These are phyloP conservation scores for Xiphophorus couchianus DNA, from an alignment of 2,113 vertebrate genomes.

Conservation along the genomic window DNA sequence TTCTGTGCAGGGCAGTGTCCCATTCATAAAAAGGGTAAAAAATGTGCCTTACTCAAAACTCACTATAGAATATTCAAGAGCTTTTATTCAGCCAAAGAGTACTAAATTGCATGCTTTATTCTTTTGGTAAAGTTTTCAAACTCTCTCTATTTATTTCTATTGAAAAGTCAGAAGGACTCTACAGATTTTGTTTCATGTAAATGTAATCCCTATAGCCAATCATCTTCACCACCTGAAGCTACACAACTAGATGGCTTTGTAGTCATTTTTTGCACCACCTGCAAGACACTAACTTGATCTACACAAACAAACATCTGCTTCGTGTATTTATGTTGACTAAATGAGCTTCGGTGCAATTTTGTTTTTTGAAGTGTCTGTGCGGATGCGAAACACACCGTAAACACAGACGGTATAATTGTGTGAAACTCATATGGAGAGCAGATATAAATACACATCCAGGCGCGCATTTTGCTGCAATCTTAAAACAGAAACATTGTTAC, in stretches of 20 bases:
- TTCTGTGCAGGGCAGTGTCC: conserved; percentile 30
- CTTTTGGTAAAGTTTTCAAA: not conserved
- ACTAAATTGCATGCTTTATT: too few relatives aligned
- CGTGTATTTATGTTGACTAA: not conserved
- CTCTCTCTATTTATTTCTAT: not conserved
- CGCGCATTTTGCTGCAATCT: conserved; percentile 35
- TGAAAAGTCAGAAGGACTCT: not conserved
- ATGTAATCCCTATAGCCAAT: not conserved
- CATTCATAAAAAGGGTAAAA: not conserved
- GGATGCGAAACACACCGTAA: conserved; percentile 2
- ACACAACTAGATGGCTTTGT: not conserved
- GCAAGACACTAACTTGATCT: not conserved
- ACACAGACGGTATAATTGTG: conserved; percentile 4
- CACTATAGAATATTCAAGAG: not conserved
- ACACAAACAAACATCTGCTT: conserved; percentile 22
- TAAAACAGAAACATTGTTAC: conserved; percentile 20
- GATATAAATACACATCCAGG: conserved; percentile 32
- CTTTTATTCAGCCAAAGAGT: not conserved
- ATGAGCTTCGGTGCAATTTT: not conserved
- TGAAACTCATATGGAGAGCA: conserved; percentile 9
- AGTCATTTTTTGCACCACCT: conserved; percentile 20
- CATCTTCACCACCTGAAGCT: not conserved
- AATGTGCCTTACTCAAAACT: not conserved
- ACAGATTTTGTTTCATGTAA: too few relatives aligned
- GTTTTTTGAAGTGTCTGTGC: not conserved